phyloP scores from a whole-genome alignment of 1,140 invertebrate species.

The Caenorhabditis tropicalis region DNA sequence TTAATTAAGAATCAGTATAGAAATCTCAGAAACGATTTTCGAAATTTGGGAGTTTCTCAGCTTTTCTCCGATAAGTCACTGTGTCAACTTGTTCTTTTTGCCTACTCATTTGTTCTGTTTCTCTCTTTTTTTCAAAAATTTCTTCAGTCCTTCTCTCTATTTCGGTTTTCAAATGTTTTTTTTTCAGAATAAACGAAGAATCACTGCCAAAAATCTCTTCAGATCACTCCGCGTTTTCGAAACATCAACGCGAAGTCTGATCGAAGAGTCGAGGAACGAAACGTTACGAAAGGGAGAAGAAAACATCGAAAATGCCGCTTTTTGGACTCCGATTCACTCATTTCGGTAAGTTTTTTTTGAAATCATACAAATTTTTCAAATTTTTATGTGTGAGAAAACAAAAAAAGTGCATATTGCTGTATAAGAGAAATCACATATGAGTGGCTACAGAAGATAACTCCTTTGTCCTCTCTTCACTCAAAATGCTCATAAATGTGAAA shows the following conservation, averaged over 20 bases:
- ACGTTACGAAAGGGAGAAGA: no score
- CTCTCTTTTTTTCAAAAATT: background rate
- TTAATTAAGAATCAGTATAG: no score
- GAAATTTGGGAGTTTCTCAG: background rate
- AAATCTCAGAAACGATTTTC: no score
- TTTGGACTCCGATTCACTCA: constrained; percentile 39
- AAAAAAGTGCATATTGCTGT: no score
- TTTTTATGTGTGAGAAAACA: no score
- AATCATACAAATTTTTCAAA: no score
- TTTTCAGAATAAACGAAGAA: constrained; percentile 21
- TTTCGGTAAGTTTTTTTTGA: background rate
- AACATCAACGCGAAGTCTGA: background rate
- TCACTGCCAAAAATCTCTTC: constrained; percentile 16
- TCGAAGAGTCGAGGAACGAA: constrained; percentile 5
- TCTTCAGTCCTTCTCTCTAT: background rate
- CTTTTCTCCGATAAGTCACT: background rate
- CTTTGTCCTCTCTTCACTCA: no score
- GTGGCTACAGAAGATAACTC: no score
- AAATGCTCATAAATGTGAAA: no score
- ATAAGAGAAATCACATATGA: no score
- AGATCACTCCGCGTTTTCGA: background rate
- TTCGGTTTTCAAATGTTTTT: no score
- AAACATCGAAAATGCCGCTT: background rate
- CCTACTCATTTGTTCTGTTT: constrained; percentile 13
- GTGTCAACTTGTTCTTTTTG: background rate